phyloP scores from a whole-genome alignment of 2,888 invertebrate species.

The Achlya flavicornis region DNA sequence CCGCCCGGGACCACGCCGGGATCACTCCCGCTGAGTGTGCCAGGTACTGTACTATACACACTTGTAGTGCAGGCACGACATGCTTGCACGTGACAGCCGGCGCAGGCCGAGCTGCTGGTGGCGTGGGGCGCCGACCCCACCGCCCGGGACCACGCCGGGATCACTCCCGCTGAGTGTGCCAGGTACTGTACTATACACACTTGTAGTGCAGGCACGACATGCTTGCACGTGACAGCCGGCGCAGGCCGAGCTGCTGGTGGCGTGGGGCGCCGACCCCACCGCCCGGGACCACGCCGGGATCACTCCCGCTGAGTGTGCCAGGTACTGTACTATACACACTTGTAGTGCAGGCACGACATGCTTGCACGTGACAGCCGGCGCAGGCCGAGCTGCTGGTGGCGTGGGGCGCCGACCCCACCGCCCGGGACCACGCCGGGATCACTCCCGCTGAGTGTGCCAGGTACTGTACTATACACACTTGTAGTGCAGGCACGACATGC shows the following conservation, averaged over 20 bases:
- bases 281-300: constrained; percentile 90
- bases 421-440: constrained; percentile 89
- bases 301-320: constrained; percentile 89
- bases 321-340: constrained; percentile 56
- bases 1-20: constrained; percentile 89
- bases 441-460: constrained; percentile 89
- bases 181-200: constrained; percentile 63
- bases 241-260: constrained; percentile 95
- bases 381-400: constrained; percentile 96
- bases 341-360: constrained; percentile 88
- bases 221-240: constrained; percentile 97
- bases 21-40: constrained; percentile 89
- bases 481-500: constrained; percentile 88
- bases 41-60: constrained; percentile 63
- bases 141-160: constrained; percentile 89
- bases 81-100: constrained; percentile 97
- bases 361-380: constrained; percentile 95
- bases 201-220: constrained; percentile 86
- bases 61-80: constrained; percentile 84
- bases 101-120: constrained; percentile 95
- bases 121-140: constrained; percentile 97
- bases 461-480: constrained; percentile 47
- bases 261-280: constrained; percentile 97
- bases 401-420: constrained; percentile 97
- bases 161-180: constrained; percentile 89